Evolutionary conservation across 2,888 invertebrate genomes (phyloP).

Genomic region (Rhingia campestris): DNA sequence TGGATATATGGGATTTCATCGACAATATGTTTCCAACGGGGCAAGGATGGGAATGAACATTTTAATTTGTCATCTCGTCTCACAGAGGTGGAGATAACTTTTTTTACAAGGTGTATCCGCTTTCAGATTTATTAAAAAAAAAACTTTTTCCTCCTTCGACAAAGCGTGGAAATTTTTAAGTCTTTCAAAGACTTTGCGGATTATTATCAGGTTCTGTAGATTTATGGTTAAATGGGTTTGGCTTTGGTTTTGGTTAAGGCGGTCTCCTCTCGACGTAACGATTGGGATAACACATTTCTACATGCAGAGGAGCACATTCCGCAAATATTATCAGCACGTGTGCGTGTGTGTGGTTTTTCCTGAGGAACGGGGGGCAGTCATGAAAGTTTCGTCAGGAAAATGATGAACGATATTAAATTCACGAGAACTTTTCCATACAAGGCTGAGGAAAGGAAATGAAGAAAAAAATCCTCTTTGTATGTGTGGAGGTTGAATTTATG

Average conservation of each 20-base stretch:
- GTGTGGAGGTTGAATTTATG: slow-evolving; percentile 9
- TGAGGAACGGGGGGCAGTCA: background rate
- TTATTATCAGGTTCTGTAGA: slow-evolving; percentile 21
- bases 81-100: background rate
- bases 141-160: slow-evolving; percentile 8
- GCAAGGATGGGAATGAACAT: background rate
- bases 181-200: slow-evolving; percentile 7
- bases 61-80: slow-evolving; percentile 19
- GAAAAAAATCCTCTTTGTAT: background rate
- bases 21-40: background rate
- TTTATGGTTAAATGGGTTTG: background rate
- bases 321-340: background rate
- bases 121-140: slow-evolving; percentile 16
- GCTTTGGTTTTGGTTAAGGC: background rate
- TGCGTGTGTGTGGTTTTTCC: background rate
- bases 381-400: slow-evolving; percentile 22
- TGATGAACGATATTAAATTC: slow-evolving; percentile 55
- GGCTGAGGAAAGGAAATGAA: slow-evolving; percentile 11
- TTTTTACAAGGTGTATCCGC: slow-evolving; percentile 36
- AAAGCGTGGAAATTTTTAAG: background rate
- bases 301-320: slow-evolving; percentile 13
- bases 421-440: slow-evolving; percentile 22
- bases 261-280: slow-evolving; percentile 1
- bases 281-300: background rate
- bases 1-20: background rate